These are phyloP conservation scores for Elmis aenea DNA, from an alignment of 2,888 invertebrate genomes.

Conservation along the genomic window DNA sequence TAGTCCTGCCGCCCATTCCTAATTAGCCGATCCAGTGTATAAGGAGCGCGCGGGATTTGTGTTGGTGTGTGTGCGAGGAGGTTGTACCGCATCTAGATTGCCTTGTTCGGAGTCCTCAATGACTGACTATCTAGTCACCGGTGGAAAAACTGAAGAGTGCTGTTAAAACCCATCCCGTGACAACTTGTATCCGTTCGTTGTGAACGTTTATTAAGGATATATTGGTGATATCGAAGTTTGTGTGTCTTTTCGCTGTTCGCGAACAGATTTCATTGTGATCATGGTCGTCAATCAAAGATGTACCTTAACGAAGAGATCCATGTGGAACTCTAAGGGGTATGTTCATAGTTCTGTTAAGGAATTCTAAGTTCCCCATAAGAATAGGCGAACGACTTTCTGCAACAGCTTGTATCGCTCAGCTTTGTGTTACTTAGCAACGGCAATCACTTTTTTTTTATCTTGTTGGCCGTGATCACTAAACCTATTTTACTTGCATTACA, in stretches of 20 bases:
- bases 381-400: no score
- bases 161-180: constrained; percentile 2
- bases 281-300: constrained; percentile 44
- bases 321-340: constrained; percentile 43
- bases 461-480: no score
- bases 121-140: constrained; percentile 23
- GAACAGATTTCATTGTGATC: constrained; percentile 38
- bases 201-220: constrained; percentile 4
- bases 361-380: no score
- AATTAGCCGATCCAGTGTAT: constrained; percentile 23
- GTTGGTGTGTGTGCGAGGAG: constrained; percentile 36
- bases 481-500: no score
- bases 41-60: constrained; percentile 32
- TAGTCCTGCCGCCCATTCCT: constrained; percentile 14
- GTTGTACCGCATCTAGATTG: constrained; percentile 25
- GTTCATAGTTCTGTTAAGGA: no score
- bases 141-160: constrained; percentile 15
- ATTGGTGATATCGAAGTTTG: background rate
- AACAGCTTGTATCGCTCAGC: no score
- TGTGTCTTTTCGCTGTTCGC: constrained; percentile 6
- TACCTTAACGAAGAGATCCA: constrained; percentile 32
- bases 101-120: constrained; percentile 40
- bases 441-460: no score
- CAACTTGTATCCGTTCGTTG: constrained; percentile 26
- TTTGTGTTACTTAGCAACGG: no score